Base-by-base conservation (phyloP, 2,113 vertebrate genomes). In the Perca schrenkii region DNA sequence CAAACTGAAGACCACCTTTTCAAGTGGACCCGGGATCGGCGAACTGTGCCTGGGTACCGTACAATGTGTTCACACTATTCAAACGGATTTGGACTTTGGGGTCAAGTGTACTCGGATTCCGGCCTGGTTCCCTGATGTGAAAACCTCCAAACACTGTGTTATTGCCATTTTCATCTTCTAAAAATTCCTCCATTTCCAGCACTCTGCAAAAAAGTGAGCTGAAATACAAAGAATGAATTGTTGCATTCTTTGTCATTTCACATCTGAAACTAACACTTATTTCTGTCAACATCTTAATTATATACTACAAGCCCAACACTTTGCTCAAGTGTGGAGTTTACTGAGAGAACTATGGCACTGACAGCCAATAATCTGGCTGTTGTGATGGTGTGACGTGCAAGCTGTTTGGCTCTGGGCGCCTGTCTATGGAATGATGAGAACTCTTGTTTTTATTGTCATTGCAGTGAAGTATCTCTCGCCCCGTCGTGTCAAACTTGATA, bases 191-290 rank as follows among this genome's bases (percentile, higher is more conserved):
- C 46, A 31, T 50, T 62, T 67, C 11, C 25, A 54, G 43, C 31
- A 4, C 4, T 34, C 52, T 65, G 50, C 2, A 0, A 53, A 64
- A 66, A 46, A 63, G 49, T n/a, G 34, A 69, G 34, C 65, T 65
- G 34, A 62, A 67, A 90, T 63, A 68, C 80, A 85, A 12, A 49
- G 84, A 77, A 6, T 4, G 87, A 79, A 61, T 46, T 87, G 92
- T 92, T 93, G 90, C 86, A 89, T 93, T 85, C 69, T 89, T 36
- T 84, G 21, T 86, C 75, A 49, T 58, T 25, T 52, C 22, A 70
- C 8, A 66, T 81, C 61, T 58, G 62, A 82, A 83, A 77, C 72
- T 69, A 80, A 84, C 68, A 36, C 78, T 82, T 50, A n/a, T 79
- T 76, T 84, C 74, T 70, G 74, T 77, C 66, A 79, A 84, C 76